phyloP scores from a whole-genome alignment of 2,888 invertebrate genomes.

The Sarcophaga rosellei region DNA sequence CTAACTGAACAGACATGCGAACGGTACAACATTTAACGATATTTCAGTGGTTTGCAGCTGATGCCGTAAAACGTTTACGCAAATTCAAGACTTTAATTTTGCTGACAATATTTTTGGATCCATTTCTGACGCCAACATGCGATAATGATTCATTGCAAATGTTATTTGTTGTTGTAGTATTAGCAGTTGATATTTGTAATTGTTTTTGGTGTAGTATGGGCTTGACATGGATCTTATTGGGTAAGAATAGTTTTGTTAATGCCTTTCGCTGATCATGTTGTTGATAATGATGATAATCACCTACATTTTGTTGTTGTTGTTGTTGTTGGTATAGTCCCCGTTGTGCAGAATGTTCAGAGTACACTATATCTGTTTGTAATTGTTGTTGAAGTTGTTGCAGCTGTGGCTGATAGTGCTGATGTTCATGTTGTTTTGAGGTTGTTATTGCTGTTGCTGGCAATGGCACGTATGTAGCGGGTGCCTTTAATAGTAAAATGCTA shows the following conservation, averaged over 20 bases:
- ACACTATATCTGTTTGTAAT: neutral
- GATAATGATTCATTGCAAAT: conserved; percentile 16
- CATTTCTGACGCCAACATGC: conserved; percentile 14
- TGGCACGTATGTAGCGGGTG: conserved; percentile 18
- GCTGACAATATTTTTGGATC: conserved; percentile 19
- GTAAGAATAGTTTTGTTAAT: conserved; percentile 50
- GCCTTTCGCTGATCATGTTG: conserved; percentile 56
- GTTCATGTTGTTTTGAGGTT: conserved; percentile 27
- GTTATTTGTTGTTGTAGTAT: neutral
- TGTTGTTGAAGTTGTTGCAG: conserved; percentile 18
- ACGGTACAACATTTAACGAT: neutral
- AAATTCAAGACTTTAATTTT: conserved; percentile 48
- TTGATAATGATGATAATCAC: conserved; percentile 43
- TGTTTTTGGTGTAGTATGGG: conserved; percentile 42
- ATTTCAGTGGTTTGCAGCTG: conserved; percentile 40
- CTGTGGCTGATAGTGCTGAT: conserved; percentile 10
- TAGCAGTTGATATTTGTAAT: conserved; percentile 11
- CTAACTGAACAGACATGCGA: neutral
- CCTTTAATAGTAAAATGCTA: conserved; percentile 41
- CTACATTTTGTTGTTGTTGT: conserved; percentile 29
- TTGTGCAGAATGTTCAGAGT: conserved; percentile 5
- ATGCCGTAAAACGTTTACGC: conserved; percentile 35
- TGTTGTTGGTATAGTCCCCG: neutral
- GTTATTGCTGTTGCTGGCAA: conserved; percentile 13
- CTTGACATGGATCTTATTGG: conserved; percentile 52